phyloP scores from a whole-genome alignment of 1,140 invertebrate species.

The Portunus trituberculatus region DNA sequence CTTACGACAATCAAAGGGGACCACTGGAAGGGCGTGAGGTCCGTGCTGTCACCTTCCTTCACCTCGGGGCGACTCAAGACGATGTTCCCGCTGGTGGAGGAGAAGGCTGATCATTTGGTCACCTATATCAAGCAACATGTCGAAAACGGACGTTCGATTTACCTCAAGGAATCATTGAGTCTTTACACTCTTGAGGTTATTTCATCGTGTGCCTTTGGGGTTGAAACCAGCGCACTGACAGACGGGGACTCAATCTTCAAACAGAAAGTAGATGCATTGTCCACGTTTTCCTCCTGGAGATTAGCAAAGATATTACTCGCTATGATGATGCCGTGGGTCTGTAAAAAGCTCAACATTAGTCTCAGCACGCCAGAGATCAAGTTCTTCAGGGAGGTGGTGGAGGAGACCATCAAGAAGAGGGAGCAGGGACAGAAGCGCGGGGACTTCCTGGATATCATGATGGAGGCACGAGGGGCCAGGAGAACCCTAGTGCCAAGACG shows the following conservation, averaged over 20 bases:
- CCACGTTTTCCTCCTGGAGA: neutral
- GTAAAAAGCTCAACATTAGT: constrained; percentile 27
- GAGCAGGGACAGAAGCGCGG: constrained; percentile 77
- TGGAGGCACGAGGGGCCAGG: constrained; percentile 79
- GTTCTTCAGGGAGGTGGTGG: constrained; percentile 71
- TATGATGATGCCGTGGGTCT: constrained; percentile 43
- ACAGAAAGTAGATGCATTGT: constrained; percentile 57
- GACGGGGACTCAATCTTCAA: constrained; percentile 75
- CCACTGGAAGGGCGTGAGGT: constrained; percentile 76
- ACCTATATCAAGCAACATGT: constrained; percentile 45
- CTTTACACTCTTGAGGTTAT: constrained; percentile 82
- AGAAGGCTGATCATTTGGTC: constrained; percentile 54
- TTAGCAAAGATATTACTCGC: constrained; percentile 37
- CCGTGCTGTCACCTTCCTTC: constrained; percentile 77
- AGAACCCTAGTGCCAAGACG: neutral
- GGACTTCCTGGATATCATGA: constrained; percentile 81
- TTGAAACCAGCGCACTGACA: constrained; percentile 78
- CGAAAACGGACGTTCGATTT: constrained; percentile 30
- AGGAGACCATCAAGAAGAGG: constrained; percentile 57
- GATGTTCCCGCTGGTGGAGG: constrained; percentile 65
- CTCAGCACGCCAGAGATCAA: neutral
- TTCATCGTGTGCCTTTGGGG: constrained; percentile 81
- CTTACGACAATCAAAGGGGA: constrained; percentile 38
- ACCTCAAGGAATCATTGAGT: constrained; percentile 78
- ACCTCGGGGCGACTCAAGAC: constrained; percentile 77